Conservation (phyloP, 2,888 invertebrate genomes). For the Clunio marinus region DNA sequence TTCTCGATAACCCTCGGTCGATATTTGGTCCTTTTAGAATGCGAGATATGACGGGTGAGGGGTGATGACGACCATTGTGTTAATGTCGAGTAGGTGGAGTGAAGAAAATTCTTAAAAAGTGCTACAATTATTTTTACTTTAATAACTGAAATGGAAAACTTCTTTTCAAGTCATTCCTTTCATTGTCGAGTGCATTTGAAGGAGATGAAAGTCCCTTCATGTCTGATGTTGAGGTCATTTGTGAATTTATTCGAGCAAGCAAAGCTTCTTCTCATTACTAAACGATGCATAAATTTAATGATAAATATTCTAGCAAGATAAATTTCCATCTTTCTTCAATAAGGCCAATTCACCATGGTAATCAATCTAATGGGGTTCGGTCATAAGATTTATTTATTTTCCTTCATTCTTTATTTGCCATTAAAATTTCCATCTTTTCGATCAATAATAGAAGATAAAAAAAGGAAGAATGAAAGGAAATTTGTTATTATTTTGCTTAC, state of each 20-base stretch:
- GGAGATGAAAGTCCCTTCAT: not conserved
- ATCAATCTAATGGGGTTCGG: constrained; percentile 32
- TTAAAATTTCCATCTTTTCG: constrained; percentile 6
- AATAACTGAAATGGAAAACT: not conserved
- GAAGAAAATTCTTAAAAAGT: constrained; percentile 10
- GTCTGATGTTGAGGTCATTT: not conserved
- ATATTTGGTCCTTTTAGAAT: constrained; percentile 9
- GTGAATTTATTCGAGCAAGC: constrained; percentile 4
- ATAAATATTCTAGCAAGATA: constrained; percentile 7
- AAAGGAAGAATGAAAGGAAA: constrained; percentile 30
- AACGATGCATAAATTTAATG: constrained; percentile 23
- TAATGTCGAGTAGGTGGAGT: constrained; percentile 19
- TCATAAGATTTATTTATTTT: constrained; percentile 24
- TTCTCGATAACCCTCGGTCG: not conserved
- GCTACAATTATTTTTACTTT: too few species aligned
- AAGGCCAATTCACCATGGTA: constrained; percentile 13
- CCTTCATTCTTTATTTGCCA: not conserved
- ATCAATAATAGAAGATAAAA: not conserved
- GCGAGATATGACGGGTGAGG: constrained; percentile 34
- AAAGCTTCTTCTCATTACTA: not conserved
- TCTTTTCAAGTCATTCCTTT: not conserved
- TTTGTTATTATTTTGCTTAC: constrained; percentile 32
- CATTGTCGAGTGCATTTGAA: not conserved
- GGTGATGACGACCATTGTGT: not conserved
- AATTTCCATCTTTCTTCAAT: constrained; percentile 5